Base-by-base conservation (phyloP, 37 sponge, comb jelly and placozoan genomes). In the Spongia lamella region DNA sequence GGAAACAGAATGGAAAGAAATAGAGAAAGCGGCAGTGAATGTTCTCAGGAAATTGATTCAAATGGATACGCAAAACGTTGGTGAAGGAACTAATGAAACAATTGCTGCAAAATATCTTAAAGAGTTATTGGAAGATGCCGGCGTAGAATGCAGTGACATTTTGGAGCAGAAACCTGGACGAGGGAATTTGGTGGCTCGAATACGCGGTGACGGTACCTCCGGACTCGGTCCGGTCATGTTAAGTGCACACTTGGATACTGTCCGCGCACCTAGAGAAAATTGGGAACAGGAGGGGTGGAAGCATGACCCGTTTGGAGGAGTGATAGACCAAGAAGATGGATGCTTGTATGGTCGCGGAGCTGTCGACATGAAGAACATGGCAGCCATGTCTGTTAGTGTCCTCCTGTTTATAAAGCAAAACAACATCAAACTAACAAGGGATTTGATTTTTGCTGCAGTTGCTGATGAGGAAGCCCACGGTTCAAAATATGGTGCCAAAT, bases 321-420 rank as follows among this genome's bases (percentile, higher is more conserved):
- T 73, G 51, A 87, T 92, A 17, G 85, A 92, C 59, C 85, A 87
- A 60, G 93, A 84, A 66, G 93, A 92, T 51, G 93, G 89, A 13
- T 92, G 93, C 60, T 64, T 92, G 0, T 92, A 92, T 63, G 93
- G 93, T 30, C 65, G 93, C 16, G 93, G 93, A 17, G 79, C 93
- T 7, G 59, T 92, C 26, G 93, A 92, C 49, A 92, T 92, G 93
- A 92, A 92, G 39, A 59, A 92, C 68, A 88, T 92, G 93, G 93
- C 85, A 15, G 93, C 93, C 31, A 80, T 80, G 82, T 84, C 81
- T 7, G 85, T 83, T 57, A 55, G 75, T 1, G 27, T 92, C 43
- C 33, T 92, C 17, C 63, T 88, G 54, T 92, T 88, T 58, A 47
- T 92, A 1, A 79, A 84, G 52, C 75, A 57, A 24, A 35, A 57